These are phyloP conservation scores for Reticulitermes lucifugus DNA, from an alignment of 2,888 invertebrate species.

Conservation along the genomic window DNA sequence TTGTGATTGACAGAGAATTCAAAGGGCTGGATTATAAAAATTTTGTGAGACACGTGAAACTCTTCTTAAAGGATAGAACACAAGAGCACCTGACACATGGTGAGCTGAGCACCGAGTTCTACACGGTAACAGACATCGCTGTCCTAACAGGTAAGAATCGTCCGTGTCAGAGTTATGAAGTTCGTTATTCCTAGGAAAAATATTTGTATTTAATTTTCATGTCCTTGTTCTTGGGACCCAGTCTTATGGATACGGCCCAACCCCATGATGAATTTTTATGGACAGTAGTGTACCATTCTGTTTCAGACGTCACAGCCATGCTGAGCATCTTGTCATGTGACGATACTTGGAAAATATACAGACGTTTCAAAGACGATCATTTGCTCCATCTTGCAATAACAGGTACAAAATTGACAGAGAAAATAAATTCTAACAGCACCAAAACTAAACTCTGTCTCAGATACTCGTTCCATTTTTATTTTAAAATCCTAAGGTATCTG, in stretches of 20 bases:
- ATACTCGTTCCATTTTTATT: no score
- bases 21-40: background rate
- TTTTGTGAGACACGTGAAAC: background rate
- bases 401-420: conserved; percentile 59
- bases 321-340: conserved; percentile 80
- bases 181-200: no score
- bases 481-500: no score
- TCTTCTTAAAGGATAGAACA: background rate
- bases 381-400: conserved; percentile 80
- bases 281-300: background rate
- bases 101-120: background rate
- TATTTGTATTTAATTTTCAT: no score
- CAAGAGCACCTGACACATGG: background rate
- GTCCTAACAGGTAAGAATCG: background rate
- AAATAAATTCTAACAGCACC: no score
- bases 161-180: background rate
- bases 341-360: conserved; percentile 79
- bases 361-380: conserved; percentile 71
- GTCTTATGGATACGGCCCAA: background rate
- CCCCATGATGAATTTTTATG: background rate
- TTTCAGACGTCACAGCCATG: conserved; percentile 76
- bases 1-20: background rate
- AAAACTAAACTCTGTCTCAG: no score
- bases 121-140: background rate
- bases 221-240: background rate